Evolutionary conservation across 2,113 vertebrate species (phyloP).

Genomic region (Pollimyrus isidori): DNA sequence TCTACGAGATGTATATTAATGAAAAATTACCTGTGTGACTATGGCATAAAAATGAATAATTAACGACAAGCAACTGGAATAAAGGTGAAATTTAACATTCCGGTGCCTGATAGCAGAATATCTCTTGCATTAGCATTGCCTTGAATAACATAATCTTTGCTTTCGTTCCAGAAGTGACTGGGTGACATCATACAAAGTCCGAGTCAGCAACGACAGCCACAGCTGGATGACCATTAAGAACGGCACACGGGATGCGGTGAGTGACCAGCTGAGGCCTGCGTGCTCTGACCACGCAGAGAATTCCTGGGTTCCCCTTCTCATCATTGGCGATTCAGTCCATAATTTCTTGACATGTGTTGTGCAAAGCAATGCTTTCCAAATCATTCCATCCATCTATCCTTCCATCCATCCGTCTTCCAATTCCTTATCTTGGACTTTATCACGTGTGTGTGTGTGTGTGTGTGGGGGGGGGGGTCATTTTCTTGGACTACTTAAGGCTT

Average conservation of each 20-base stretch:
- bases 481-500: too few relatives aligned
- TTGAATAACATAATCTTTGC: not conserved
- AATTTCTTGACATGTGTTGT: not conserved
- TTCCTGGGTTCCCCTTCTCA: not conserved
- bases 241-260: conserved; percentile 81
- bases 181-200: conserved; percentile 89
- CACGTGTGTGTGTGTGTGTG: too few relatives aligned
- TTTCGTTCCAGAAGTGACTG: conserved; percentile 79
- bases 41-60: not conserved
- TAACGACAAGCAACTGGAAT: not conserved
- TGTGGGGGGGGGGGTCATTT: too few relatives aligned
- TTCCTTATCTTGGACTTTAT: not conserved
- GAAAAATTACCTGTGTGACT: not conserved
- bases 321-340: not conserved
- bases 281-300: not conserved
- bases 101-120: not conserved
- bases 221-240: conserved; percentile 82
- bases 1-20: not conserved
- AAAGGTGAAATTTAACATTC: not conserved
- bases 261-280: conserved; percentile 32
- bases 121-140: not conserved
- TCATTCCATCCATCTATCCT: not conserved
- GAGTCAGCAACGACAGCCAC: conserved; percentile 96
- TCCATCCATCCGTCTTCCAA: not conserved
- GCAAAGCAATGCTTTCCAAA: not conserved